Conservation (phyloP, 2,113 vertebrate genomes). For the Microtus richardsoni region DNA sequence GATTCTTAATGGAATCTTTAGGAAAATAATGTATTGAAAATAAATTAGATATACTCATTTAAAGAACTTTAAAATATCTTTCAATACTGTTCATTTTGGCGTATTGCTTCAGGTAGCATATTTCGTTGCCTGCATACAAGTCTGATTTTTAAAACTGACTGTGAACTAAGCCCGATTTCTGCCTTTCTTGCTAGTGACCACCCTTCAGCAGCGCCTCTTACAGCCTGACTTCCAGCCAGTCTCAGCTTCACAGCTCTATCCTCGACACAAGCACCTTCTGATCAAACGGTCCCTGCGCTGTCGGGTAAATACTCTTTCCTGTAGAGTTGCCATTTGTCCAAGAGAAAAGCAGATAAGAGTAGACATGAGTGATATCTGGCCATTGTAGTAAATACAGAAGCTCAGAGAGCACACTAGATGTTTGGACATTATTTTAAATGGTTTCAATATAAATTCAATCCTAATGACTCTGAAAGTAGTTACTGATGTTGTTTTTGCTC, state of each 20-base stretch:
- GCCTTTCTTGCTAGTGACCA: slow-evolving; percentile 90
- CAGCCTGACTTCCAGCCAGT: slow-evolving; percentile 98
- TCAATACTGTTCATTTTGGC: not conserved
- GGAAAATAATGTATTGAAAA: slow-evolving; percentile 49
- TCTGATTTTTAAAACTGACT: slow-evolving; percentile 46
- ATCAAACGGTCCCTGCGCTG: slow-evolving; percentile 99
- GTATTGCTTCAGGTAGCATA: not conserved
- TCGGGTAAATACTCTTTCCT: slow-evolving; percentile 86
- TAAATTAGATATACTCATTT: not conserved
- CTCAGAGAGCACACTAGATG: not conserved
- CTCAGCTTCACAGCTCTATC: slow-evolving; percentile 96
- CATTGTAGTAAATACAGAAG: not conserved
- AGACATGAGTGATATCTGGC: not conserved
- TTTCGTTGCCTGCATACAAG: not conserved
- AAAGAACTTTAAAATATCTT: slow-evolving; percentile 36
- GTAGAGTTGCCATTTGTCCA: not conserved
- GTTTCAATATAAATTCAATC: slow-evolving; percentile 26
- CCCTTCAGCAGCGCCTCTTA: slow-evolving; percentile 96
- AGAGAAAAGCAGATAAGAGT: not conserved
- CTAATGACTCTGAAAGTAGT: not conserved
- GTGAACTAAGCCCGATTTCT: slow-evolving; percentile 47
- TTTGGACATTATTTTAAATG: not conserved
- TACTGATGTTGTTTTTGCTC: not conserved
- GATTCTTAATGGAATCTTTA: slow-evolving; percentile 28
- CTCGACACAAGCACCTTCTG: slow-evolving; percentile 97